Conservation (phyloP, 2,888 invertebrate species). For the Anoncus sp. region DNA sequence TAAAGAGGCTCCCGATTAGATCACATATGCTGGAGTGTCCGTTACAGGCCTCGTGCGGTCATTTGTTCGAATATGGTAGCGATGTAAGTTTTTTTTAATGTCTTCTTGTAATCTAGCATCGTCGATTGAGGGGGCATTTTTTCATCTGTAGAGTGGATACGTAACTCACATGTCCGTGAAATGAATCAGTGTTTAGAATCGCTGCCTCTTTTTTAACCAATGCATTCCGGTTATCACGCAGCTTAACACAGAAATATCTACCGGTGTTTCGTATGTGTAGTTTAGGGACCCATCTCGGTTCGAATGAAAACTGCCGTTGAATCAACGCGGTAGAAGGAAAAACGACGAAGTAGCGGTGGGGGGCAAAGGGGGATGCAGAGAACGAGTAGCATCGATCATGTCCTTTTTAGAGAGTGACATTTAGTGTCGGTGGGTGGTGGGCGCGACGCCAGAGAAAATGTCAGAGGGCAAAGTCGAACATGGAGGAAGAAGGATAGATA, state of each 20-base stretch:
- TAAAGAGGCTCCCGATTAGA: constrained; percentile 55
- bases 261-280: constrained; percentile 1
- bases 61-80: constrained; percentile 62
- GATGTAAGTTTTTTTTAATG: constrained; percentile 28
- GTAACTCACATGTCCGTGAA: constrained; percentile 4
- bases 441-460: constrained; percentile 76
- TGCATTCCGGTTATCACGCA: constrained; percentile 1
- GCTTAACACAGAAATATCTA: not conserved
- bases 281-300: not conserved
- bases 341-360: constrained; percentile 24
- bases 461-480: constrained; percentile 71
- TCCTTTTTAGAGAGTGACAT: constrained; percentile 76
- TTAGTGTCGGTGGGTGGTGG: constrained; percentile 76
- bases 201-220: constrained; percentile 21
- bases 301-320: not conserved
- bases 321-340: not conserved
- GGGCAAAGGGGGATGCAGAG: constrained; percentile 48
- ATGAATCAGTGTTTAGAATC: constrained; percentile 38
- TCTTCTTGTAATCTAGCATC: constrained; percentile 35
- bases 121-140: constrained; percentile 26
- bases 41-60: constrained; percentile 52
- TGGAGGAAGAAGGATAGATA: constrained; percentile 50
- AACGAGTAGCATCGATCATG: constrained; percentile 75
- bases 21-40: constrained; percentile 64
- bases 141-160: constrained; percentile 23